Percentiles rank a stretch among this genome's conserved stretches.
Conservation (phyloP, 2,113 vertebrate species). For the Datnioides undecimradiatus region DNA sequence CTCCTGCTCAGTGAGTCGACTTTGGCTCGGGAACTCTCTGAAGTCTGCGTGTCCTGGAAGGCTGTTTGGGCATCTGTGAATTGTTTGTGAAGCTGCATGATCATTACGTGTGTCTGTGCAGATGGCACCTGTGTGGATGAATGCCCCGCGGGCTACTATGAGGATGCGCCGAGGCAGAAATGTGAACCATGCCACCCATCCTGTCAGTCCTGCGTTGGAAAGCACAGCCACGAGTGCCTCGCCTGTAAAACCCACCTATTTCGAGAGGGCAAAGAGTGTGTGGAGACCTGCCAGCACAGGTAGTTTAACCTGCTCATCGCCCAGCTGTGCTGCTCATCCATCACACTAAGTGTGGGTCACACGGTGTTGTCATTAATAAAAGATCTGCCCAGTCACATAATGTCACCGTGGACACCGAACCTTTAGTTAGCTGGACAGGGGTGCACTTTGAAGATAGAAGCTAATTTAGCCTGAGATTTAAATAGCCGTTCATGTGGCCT, state of each 20-base stretch:
- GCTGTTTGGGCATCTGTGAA: neutral
- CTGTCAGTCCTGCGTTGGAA: slow-evolving; percentile 88
- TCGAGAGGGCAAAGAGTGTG: slow-evolving; percentile 86
- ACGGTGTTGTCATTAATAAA: slow-evolving; percentile 37
- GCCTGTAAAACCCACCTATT: slow-evolving; percentile 86
- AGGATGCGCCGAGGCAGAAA: slow-evolving; percentile 71
- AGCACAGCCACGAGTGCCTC: slow-evolving; percentile 86
- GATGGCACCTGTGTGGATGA: slow-evolving; percentile 87
- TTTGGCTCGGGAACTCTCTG: neutral
- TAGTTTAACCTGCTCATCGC: slow-evolving; percentile 73
- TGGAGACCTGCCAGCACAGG: slow-evolving; percentile 88
- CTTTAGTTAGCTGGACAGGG: slow-evolving; percentile 15
- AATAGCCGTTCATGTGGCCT: slow-evolving; percentile 54
- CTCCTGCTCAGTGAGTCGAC: slow-evolving; percentile 89
- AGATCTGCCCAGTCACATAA: slow-evolving; percentile 28
- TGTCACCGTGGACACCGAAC: slow-evolving; percentile 28
- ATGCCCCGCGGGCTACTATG: slow-evolving; percentile 88
- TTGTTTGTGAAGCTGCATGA: slow-evolving; percentile 14
- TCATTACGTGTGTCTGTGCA: slow-evolving; percentile 70
- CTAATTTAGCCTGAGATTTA: slow-evolving; percentile 68
- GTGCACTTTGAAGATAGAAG: slow-evolving; percentile 24
- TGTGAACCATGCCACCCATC: slow-evolving; percentile 88
- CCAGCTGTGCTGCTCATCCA: slow-evolving; percentile 27
- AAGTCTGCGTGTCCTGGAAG: neutral
- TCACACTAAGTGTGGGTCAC: slow-evolving; percentile 31